A percentile compares a stretch with the other conserved stretches of the same genome.
These are phyloP conservation scores for Myrmecobius fasciatus DNA, from an alignment of 2,113 vertebrate species.

Conservation along the genomic window DNA sequence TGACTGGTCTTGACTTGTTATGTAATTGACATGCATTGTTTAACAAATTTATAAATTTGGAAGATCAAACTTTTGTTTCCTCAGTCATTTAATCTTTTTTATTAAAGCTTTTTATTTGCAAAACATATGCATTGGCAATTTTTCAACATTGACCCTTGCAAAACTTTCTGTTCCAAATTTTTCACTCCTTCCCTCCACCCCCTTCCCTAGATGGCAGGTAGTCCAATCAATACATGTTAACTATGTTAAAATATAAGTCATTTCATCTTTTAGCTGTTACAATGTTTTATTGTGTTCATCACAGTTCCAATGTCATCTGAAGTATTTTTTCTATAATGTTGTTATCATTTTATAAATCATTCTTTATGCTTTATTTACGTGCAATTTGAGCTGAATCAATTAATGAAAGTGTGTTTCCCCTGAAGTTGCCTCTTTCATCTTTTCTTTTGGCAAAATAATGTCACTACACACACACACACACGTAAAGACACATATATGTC, in stretches of 20 bases:
- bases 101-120: too few relatives aligned
- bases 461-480: too few relatives aligned
- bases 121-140: too few relatives aligned
- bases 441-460: neutral
- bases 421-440: neutral
- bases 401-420: neutral
- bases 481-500: too few relatives aligned
- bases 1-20: neutral
- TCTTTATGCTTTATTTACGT: neutral
- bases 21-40: neutral
- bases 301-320: neutral
- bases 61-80: neutral
- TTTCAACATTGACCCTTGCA: too few relatives aligned
- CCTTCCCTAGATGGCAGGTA: too few relatives aligned
- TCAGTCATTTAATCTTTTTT: neutral
- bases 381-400: neutral
- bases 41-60: neutral
- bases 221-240: too few relatives aligned
- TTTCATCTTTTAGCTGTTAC: neutral
- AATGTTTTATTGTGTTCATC: neutral
- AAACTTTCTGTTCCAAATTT: too few relatives aligned
- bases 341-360: neutral
- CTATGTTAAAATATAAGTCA: too few relatives aligned
- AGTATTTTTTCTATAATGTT: neutral
- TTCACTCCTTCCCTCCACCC: too few relatives aligned